Evolutionary conservation across 2,888 invertebrate species (phyloP).

Genomic region (Synergus japonicus): DNA sequence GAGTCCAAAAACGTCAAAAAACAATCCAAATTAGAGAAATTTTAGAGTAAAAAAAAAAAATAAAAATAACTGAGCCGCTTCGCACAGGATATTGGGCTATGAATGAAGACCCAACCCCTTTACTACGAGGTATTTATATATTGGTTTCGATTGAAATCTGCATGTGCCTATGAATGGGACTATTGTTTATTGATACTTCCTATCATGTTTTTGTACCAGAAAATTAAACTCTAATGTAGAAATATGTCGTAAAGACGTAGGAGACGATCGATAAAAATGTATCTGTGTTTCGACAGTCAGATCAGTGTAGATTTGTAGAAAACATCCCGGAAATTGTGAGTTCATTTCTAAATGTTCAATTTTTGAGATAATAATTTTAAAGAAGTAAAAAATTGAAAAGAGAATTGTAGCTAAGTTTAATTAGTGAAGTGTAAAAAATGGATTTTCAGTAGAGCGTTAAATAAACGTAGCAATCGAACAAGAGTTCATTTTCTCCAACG

Average conservation of each 20-base stretch:
- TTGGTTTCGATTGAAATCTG: background rate
- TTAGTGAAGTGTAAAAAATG: background rate
- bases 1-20: conserved; percentile 7
- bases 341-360: background rate
- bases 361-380: background rate
- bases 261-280: background rate
- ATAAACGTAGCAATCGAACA: background rate
- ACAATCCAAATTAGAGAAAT: conserved; percentile 41
- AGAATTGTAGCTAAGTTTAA: background rate
- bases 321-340: background rate
- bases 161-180: background rate
- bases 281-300: background rate
- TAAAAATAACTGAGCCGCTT: conserved; percentile 42
- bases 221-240: background rate
- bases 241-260: background rate
- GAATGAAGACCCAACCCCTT: conserved; percentile 94
- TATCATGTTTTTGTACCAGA: background rate
- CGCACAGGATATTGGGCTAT: conserved; percentile 79
- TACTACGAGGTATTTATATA: conserved; percentile 86
- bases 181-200: conserved; percentile 42
- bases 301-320: background rate
- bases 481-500: background rate
- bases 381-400: background rate
- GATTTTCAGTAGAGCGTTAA: conserved; percentile 5
- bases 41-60: conserved; percentile 42